Base-by-base conservation (phyloP, 2,888 invertebrate genomes). In the Phlogophora meticulosa region DNA sequence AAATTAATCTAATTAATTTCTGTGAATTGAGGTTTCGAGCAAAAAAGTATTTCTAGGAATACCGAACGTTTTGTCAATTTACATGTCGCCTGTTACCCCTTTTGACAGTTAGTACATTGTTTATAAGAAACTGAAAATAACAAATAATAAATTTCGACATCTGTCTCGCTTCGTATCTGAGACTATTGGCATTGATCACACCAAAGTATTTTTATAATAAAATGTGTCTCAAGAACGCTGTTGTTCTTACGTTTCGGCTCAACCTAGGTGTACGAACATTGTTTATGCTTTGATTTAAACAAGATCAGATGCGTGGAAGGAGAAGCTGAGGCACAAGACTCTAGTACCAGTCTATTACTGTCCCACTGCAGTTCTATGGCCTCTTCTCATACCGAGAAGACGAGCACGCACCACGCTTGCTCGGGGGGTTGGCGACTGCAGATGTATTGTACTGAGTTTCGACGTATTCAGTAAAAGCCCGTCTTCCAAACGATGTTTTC, bases 1-100 rank as follows among this genome's bases (percentile, higher is more conserved):
- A 73, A 79, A 70, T 62, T 53, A 52, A 34, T 70, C 9, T 62
- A 52, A 77, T 77, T 77, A 77, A 58, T 46, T 73, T 65, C 40
- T 60, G 65, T 55, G 28, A 58, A 56, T 55, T 45, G 43, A 58
- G 56, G 13, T 62, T 58, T 62, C 42, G 0, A 55, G 34, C 34
- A 34, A 60, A 9, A 38, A 11, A 20, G 36, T 51, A 34, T 63
- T 78, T 66, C 34, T 48, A 59, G 59, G 34, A 22, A 20, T n/a
- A 28, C n/a, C 38, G 1, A 61, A 56, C 32, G 17, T 56, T 60
- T 53, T 34, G 38, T 24, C 55, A 28, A 43, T 58, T 51, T 51
- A 13, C n/a, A 40, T 32, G 48, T 59, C 24, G 22, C 15, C 13
- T n/a, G 22, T 11, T 22, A n/a, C n/a, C 13, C 10, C 5, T n/a